Base-by-base conservation (phyloP, 1,140 invertebrate species). In the Drosophila eugracilis region DNA sequence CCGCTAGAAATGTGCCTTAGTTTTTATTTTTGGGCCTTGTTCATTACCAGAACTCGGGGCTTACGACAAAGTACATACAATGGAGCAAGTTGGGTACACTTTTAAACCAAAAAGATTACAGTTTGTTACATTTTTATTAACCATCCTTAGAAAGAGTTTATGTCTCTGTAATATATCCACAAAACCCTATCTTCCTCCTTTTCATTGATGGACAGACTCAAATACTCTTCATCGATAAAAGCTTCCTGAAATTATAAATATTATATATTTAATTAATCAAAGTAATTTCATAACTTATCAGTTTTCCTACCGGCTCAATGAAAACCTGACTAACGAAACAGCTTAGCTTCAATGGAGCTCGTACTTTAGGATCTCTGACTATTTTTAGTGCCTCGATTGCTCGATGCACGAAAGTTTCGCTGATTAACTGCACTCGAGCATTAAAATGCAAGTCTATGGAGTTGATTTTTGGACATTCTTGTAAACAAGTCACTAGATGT, bases 1-100 rank as follows among this genome's bases (percentile, higher is more conserved):
- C 75, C 39, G 55, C 69, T 78, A 59, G 69, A 81, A 86, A 78
- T 67, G 54, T 81, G 78, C 63, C 63, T 71, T 52, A 41, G 79
- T 81, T 86, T 85, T 74, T 70, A 66, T 86, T 60, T 65, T 17
- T 49, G 26, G 32, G n/a, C 69, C 45, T 30, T 37, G 28, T 73
- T 54, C 50, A 71, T 48, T 63, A 24, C 10, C 5, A 30, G 6
- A n/a, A 19, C 9, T 4, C 15, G 12, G 14, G 5, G 2, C 1
- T 19, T 12, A n/a, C n/a, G 3, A 15, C 14, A 10, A 6, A 21
- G 37, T 28, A 6, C 10, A 19, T 9, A 19, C 17, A 22, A 26
- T 22, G 21, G 41, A 9, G 17, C 9, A 15, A 15, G 4, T 36
- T 5, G 9, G n/a, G 3, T 12, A 32, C 12, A 4, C n/a, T 6